Conservation (phyloP, 1,140 invertebrate genomes). For the Scaptomyza montana region DNA sequence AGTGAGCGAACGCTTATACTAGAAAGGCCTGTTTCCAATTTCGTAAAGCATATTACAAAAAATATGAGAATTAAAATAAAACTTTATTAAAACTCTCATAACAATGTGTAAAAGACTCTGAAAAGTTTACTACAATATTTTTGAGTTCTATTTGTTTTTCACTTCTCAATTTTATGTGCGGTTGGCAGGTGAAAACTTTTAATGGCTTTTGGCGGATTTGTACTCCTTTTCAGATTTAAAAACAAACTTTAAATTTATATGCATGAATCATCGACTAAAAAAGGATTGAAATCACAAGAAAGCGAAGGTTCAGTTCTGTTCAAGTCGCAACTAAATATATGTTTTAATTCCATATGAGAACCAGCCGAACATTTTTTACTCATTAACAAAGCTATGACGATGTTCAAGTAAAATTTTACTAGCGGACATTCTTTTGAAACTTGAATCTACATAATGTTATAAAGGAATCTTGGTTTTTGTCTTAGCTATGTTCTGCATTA, state of each 20-base stretch:
- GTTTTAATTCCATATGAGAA: no score
- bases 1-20: neutral
- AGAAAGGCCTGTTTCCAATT: neutral
- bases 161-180: neutral
- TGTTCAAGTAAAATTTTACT: no score
- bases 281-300: neutral
- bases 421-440: no score
- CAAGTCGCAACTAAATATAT: no score
- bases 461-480: no score
- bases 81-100: neutral
- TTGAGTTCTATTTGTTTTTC: neutral
- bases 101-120: neutral
- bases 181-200: conserved; percentile 10
- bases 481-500: no score
- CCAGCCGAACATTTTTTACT: no score
- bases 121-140: neutral
- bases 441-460: no score
- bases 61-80: conserved; percentile 1
- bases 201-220: conserved; percentile 9
- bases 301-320: no score
- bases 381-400: no score
- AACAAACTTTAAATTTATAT: conserved; percentile 3
- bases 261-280: neutral
- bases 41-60: conserved; percentile 3
- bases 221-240: conserved; percentile 2